These are phyloP conservation scores for Hydractinia symbiolongicarpus DNA, from an alignment of 30 jellyfish, hydroid and myxozoan species.

Conservation along the genomic window DNA sequence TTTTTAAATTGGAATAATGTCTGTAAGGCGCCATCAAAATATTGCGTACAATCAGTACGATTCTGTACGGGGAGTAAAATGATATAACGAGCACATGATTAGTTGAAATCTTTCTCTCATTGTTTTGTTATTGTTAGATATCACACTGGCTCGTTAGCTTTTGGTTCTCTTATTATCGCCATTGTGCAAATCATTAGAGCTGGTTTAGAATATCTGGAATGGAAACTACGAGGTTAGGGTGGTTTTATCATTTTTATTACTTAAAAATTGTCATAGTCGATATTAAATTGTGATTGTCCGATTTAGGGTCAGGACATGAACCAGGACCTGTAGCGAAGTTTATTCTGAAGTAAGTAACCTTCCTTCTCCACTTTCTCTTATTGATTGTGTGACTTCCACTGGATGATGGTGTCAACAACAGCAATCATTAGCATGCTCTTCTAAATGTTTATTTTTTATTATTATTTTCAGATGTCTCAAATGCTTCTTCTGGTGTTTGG, in stretches of 20 bases:
- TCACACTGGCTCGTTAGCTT: slow-evolving; percentile 95
- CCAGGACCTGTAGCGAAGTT: slow-evolving; percentile 83
- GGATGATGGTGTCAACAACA: too few relatives aligned
- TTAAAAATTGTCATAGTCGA: neutral
- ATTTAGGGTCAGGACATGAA: slow-evolving; percentile 40
- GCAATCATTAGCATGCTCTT: too few relatives aligned
- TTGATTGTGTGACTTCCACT: too few relatives aligned
- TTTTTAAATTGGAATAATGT: too few relatives aligned
- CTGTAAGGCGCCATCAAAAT: too few relatives aligned
- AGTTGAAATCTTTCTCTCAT: too few relatives aligned
- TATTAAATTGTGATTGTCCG: neutral
- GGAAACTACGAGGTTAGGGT: slow-evolving; percentile 61
- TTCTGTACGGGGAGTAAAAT: too few relatives aligned
- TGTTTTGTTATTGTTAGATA: slow-evolving; percentile 45
- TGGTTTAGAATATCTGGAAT: slow-evolving; percentile 80
- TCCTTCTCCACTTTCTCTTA: neutral
- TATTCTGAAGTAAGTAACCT: slow-evolving; percentile 60
- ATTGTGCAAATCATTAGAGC: slow-evolving; percentile 82
- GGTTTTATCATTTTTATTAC: neutral
- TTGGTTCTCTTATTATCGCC: slow-evolving; percentile 92
- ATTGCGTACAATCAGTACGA: too few relatives aligned
- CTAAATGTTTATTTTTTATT: too few relatives aligned
- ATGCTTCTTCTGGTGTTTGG: slow-evolving; percentile 91
- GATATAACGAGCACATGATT: too few relatives aligned
- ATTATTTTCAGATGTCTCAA: slow-evolving; percentile 46